phyloP scores from a whole-genome alignment of 2,888 invertebrate species.

The Heliconius aoede region DNA sequence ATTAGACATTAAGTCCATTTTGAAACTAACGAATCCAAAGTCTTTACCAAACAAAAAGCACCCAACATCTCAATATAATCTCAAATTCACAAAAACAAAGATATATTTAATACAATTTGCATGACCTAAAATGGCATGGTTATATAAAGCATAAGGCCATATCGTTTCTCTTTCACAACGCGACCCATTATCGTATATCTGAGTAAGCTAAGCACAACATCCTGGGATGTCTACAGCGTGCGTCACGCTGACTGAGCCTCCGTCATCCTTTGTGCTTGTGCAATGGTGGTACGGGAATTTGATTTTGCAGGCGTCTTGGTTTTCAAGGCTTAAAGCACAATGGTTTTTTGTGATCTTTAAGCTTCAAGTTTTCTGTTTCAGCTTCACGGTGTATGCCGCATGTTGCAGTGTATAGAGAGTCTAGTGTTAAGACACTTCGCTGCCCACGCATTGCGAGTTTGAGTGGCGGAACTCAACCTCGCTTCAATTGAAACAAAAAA shows the following conservation, averaged over 20 bases:
- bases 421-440: too few species aligned
- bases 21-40: not conserved
- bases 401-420: too few species aligned
- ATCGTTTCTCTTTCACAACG: slow-evolving; percentile 37
- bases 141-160: slow-evolving; percentile 13
- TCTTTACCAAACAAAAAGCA: not conserved
- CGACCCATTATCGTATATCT: slow-evolving; percentile 41
- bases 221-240: slow-evolving; percentile 47
- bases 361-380: not conserved
- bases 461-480: too few species aligned
- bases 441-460: too few species aligned
- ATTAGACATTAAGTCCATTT: not conserved
- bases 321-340: not conserved
- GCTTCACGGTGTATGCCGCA: too few species aligned
- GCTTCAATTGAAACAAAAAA: too few species aligned
- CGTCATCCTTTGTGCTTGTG: slow-evolving; percentile 52
- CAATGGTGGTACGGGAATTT: slow-evolving; percentile 35
- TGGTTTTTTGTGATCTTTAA: not conserved
- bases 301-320: slow-evolving; percentile 26
- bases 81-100: not conserved
- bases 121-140: slow-evolving; percentile 7
- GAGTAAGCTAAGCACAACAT: slow-evolving; percentile 53
- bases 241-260: slow-evolving; percentile 48
- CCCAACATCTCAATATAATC: not conserved
- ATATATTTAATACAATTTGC: slow-evolving; percentile 23